phyloP scores from a whole-genome alignment of 1,140 invertebrate species.

The fruit fly (Drosophila melanogaster) region DNA sequence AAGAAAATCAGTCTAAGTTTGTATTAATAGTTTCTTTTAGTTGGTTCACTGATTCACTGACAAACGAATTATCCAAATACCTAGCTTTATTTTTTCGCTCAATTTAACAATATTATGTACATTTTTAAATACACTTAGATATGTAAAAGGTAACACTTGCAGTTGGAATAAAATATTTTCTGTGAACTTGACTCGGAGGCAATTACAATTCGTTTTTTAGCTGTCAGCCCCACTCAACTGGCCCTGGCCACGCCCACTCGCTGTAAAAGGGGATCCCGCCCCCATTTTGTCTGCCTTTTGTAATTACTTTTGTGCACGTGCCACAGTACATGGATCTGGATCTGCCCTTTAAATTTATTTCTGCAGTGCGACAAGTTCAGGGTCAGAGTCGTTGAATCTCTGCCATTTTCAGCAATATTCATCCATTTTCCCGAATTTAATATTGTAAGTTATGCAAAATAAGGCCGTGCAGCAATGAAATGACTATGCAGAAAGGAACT shows the following conservation, averaged over 20 bases:
- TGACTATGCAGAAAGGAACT: conserved; percentile 21
- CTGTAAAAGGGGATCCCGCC: conserved; percentile 12
- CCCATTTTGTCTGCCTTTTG: conserved; percentile 57
- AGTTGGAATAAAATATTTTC: neutral
- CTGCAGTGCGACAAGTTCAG: conserved; percentile 55
- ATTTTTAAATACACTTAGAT: neutral
- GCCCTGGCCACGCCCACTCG: conserved; percentile 37
- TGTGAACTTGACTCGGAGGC: conserved; percentile 54
- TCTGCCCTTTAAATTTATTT: conserved; percentile 39
- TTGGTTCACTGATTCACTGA: too few species aligned
- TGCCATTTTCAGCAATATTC: conserved; percentile 10
- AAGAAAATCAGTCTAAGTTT: neutral
- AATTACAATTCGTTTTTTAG: conserved; percentile 72
- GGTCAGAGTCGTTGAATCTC: conserved; percentile 49
- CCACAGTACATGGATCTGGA: conserved; percentile 30
- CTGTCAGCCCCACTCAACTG: conserved; percentile 61
- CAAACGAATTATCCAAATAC: too few species aligned
- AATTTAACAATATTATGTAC: too few species aligned
- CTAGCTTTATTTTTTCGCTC: too few species aligned
- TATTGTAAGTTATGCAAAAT: conserved; percentile 20
- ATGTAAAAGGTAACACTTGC: neutral
- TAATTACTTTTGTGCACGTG: conserved; percentile 75
- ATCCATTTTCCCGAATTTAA: conserved; percentile 23
- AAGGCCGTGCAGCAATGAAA: conserved; percentile 16
- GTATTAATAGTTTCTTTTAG: too few species aligned